Evolutionary conservation across 2,113 vertebrate species (phyloP).

Genomic region (Nothobranchius furzeri): DNA sequence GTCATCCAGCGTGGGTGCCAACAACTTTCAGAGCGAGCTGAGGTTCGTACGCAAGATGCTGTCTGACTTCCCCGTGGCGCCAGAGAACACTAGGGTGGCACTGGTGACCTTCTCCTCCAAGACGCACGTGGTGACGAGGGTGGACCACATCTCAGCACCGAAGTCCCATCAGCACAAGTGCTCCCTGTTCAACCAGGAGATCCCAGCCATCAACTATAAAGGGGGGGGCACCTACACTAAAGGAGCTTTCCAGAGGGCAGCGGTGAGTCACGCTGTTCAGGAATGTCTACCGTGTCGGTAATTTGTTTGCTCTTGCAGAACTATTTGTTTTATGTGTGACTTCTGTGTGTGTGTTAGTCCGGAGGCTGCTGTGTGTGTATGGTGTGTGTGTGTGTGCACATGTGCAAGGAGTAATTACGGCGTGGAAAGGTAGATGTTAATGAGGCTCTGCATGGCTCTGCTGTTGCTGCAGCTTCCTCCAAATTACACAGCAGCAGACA

Average conservation of each 20-base stretch:
- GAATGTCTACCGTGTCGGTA: constrained; percentile 6
- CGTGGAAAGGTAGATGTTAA: constrained; percentile 41
- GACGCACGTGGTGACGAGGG: constrained; percentile 91
- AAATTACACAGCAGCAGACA: constrained; percentile 57
- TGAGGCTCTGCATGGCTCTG: constrained; percentile 41
- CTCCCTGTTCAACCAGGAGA: constrained; percentile 91
- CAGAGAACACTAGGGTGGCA: constrained; percentile 92
- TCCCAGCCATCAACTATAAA: constrained; percentile 92
- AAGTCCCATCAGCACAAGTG: constrained; percentile 95
- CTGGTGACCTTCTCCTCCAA: constrained; percentile 96
- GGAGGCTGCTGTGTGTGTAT: constrained; percentile 13
- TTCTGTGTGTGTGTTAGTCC: constrained; percentile 1
- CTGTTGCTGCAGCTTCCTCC: constrained; percentile 48
- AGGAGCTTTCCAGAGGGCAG: constrained; percentile 95
- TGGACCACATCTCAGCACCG: constrained; percentile 91
- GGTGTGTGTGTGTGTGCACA: constrained; percentile 16
- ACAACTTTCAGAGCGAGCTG: constrained; percentile 94
- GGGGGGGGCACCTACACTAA: constrained; percentile 97
- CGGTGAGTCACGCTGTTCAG: constrained; percentile 80
- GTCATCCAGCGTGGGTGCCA: constrained; percentile 92
- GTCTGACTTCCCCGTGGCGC: constrained; percentile 93
- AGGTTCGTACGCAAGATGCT: constrained; percentile 95
- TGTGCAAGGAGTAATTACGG: constrained; percentile 18
- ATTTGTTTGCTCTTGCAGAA: background rate
- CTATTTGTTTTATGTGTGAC: background rate